A percentile compares a stretch with the other conserved stretches of the same genome.
phyloP scores from a whole-genome alignment of 30 jellyfish, hydroid and myxozoan species.

The Rhopilema esculentum region DNA sequence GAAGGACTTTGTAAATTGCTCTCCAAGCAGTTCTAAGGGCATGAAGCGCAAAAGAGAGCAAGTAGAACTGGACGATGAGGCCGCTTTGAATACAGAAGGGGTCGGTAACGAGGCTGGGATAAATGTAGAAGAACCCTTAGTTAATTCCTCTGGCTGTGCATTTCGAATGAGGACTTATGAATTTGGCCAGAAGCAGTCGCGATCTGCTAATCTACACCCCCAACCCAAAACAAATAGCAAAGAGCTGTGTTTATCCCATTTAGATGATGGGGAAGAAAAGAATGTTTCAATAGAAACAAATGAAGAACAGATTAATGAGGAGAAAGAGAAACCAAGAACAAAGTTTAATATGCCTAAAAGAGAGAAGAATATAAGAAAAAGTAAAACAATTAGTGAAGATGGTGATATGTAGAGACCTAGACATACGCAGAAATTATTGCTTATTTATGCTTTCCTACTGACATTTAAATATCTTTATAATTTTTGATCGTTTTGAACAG shows the following conservation, averaged over 20 bases:
- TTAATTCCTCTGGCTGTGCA: too few species aligned
- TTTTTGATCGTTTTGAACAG: too few species aligned
- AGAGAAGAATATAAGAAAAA: slow-evolving; percentile 35
- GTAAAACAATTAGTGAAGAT: not conserved
- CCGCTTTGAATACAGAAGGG: not conserved
- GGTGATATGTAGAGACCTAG: not conserved
- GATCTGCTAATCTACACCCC: too few species aligned
- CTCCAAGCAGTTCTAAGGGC: not conserved
- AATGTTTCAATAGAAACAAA: not conserved
- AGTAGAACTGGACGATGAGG: slow-evolving; percentile 31
- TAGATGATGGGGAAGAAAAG: slow-evolving; percentile 16
- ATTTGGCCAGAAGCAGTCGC: slow-evolving; percentile 24
- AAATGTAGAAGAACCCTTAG: too few species aligned
- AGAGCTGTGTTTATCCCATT: slow-evolving; percentile 19
- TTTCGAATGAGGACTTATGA: slow-evolving; percentile 29
- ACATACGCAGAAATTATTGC: not conserved
- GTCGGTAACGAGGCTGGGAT: too few species aligned
- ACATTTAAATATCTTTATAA: not conserved
- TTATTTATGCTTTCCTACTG: not conserved
- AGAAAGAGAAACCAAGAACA: not conserved
- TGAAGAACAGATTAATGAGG: not conserved
- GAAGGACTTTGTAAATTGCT: not conserved
- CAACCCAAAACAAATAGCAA: not conserved
- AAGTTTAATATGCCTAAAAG: slow-evolving; percentile 4
- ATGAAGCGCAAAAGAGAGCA: slow-evolving; percentile 47